Base-by-base conservation (phyloP, 2,888 invertebrate species). In the Nomada ruficornis region DNA sequence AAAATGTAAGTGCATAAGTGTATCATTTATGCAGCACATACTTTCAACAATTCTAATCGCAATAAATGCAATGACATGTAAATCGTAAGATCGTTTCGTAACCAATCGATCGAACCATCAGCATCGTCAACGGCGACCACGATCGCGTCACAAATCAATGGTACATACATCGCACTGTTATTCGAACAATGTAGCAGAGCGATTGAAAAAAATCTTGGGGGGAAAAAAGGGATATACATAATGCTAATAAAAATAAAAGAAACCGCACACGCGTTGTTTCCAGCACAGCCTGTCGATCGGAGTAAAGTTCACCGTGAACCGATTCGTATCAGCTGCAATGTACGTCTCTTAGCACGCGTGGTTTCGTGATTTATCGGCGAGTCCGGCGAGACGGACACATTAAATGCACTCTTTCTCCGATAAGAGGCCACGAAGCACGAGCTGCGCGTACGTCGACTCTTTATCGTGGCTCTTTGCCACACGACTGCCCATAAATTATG, bases 271-370 rank as follows among this genome's bases (percentile, higher is more conserved):
- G 54, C 62, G 67, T 36, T 64, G 55, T 52, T 69, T n/a, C 67
- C 57, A 68, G 29, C n/a, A 59, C 52, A 67, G 23, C 18, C 55
- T 69, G 69, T 83, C 54, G 20, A 29, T 62, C 71, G 77, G 89
- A 82, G 75, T 89, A 90, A 91, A 89, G 89, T 90, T 88, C 89
- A 88, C 3, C 62, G 54, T 20, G 23, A 85, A 84, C 89, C 84
- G 73, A 80, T 59, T 80, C 42, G 2, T 59, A 73, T 87, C 75
- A 73, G 87, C 77, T 86, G 42, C 10, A 2, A 11, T 5, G 74
- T 80, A 79, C 74, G 68, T 42, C 59, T 62, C 52, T 57, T 59
- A 63, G 72, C 77, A 77, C 68, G 82, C 80, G 63, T 60, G 63
- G 36, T 62, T 77, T 55, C 75, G 52, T 44, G 60, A 87, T 79